These are phyloP conservation scores for Platycheirus rosarum DNA, from an alignment of 2,888 invertebrate genomes.

Conservation along the genomic window DNA sequence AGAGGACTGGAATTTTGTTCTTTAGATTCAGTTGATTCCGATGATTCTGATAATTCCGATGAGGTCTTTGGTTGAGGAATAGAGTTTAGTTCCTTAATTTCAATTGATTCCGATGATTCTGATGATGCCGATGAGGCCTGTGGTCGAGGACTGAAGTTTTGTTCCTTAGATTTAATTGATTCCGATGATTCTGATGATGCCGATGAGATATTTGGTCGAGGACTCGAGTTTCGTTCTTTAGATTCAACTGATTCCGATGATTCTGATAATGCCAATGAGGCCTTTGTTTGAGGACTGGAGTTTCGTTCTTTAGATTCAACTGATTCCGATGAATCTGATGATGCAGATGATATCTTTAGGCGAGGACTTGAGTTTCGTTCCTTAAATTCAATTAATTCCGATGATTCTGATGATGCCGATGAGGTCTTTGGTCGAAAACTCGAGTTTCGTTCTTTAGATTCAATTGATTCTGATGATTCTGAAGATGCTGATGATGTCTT, in stretches of 20 bases:
- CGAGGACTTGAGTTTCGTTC: background rate
- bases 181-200: background rate
- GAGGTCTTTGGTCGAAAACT: background rate
- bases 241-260: too few species aligned
- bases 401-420: background rate
- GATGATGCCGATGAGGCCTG: slow-evolving; percentile 4
- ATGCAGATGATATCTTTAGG: background rate
- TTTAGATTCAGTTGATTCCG: background rate
- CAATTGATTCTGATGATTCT: too few species aligned
- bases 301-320: background rate
- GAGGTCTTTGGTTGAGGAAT: background rate
- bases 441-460: too few species aligned
- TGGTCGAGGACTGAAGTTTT: background rate
- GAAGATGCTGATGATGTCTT: too few species aligned
- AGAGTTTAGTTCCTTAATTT: background rate
- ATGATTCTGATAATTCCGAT: background rate
- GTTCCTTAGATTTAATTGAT: background rate
- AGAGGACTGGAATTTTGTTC: too few species aligned
- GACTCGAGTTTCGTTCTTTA: too few species aligned
- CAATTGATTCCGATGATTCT: background rate
- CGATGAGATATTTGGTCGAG: background rate
- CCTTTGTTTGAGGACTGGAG: too few species aligned
- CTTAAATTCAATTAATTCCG: background rate
- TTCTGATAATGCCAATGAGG: too few species aligned
- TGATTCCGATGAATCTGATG: slow-evolving; percentile 2